phyloP scores from a whole-genome alignment of 2,797 vertebrate genomes.

The Rhynchotus rufescens region DNA sequence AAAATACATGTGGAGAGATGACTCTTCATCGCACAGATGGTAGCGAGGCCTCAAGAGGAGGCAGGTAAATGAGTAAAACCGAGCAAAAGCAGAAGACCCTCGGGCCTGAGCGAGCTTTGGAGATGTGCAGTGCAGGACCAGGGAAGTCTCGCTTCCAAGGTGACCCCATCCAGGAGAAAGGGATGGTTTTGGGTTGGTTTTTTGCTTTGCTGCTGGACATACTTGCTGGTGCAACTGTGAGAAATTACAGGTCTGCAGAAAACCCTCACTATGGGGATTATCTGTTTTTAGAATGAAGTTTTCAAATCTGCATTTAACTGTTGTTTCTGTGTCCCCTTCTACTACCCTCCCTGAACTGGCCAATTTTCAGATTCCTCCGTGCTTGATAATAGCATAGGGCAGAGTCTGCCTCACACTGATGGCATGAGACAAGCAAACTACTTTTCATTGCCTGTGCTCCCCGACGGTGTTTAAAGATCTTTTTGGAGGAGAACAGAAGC shows the following conservation, averaged over 20 bases:
- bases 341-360: not conserved
- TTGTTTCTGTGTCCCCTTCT: not conserved
- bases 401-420: not conserved
- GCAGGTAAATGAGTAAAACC: not conserved
- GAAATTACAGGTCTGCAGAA: not conserved
- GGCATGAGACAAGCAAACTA: not conserved
- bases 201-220: not conserved
- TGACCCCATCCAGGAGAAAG: not conserved
- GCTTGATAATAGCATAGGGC: not conserved
- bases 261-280: accelerated
- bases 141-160: not conserved
- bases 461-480: not conserved
- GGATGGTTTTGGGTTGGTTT: accelerated
- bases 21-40: not conserved
- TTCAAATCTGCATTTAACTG: accelerated
- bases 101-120: accelerated
- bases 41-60: not conserved
- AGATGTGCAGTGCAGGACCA: accelerated
- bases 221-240: not conserved
- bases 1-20: not conserved
- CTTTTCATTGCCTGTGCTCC: not conserved
- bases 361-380: not conserved
- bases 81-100: not conserved
- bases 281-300: not conserved
- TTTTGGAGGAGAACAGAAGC: not conserved